Base-by-base conservation (phyloP, 2,797 vertebrate species). In the Petrocephalus schoutedeni region DNA sequence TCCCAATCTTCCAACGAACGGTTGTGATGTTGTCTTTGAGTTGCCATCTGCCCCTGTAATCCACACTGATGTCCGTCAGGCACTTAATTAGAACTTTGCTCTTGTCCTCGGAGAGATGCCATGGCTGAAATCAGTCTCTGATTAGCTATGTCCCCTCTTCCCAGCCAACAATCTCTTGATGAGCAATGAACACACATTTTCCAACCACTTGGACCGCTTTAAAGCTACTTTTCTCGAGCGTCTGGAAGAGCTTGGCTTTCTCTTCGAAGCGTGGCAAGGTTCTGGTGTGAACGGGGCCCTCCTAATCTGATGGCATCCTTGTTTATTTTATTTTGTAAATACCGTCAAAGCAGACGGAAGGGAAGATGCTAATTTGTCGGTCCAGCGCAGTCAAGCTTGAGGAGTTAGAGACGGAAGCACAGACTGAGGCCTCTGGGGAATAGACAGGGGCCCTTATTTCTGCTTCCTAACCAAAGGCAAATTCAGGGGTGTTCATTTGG, bases 211-310 rank as follows among this genome's bases (percentile, higher is more conserved):
- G 57, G 88, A 58, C 54, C 9, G 32, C 21, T 14, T 80, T 56
- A 21, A 56, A 54, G 87, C 28, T 80, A 67, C 49, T 61, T 88
- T 64, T 49, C 56, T 87, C 88, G 21, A 57, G 49, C 23, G 88
- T 89, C 86, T 85, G 71, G 64, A 90, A 87, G 83, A 86, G 87
- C 53, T 87, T 51, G 88, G 90, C 90, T 91, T 90, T 88, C 80
- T 87, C 85, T 32, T 85, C 53, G 21, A 54, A 83, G 83, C n/a
- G 86, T 57, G 87, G 88, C 87, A n/a, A 89, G 87, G 87, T 71
- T 90, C 88, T 80, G 88, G 51, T n/a, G 67, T 87, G 88, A 88
- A 82, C 80, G 71, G 85, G 67, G 87, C 77, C 49, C 86, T 84
- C 80, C 86, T 89, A 41, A 87, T 90, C 83, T 77, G 82, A 49